Conservation (phyloP, 2,888 invertebrate species). For the Harmothoe impar region DNA sequence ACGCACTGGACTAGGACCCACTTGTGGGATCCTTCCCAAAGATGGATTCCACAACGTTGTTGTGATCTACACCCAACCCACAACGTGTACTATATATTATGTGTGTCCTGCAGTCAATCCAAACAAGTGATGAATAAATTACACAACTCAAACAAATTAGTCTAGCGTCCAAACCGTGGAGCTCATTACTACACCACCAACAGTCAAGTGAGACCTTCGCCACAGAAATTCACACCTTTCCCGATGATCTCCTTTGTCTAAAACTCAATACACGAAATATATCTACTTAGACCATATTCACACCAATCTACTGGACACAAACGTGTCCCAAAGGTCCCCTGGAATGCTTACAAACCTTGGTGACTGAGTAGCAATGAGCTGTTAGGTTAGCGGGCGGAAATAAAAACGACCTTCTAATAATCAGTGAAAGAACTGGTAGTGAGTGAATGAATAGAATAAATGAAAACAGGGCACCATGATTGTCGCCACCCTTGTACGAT, state of each 20-base stretch:
- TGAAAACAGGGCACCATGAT: neutral
- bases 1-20: neutral
- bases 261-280: too few species aligned
- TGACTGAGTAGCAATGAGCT: conserved; percentile 33
- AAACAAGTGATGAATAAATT: neutral
- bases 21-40: neutral
- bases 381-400: neutral
- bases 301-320: neutral
- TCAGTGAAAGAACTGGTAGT: conserved; percentile 47
- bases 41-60: neutral
- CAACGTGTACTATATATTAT: neutral
- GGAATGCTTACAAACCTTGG: conserved; percentile 59
- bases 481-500: conserved; percentile 34
- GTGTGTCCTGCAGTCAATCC: neutral
- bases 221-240: neutral
- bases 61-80: neutral
- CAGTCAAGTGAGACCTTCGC: conserved; percentile 18
- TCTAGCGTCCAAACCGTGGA: neutral
- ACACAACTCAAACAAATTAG: neutral
- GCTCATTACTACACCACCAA: conserved; percentile 42
- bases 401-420: neutral
- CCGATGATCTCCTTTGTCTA: neutral
- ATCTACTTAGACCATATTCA: neutral
- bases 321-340: neutral
- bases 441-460: conserved; percentile 26